phyloP scores from a whole-genome alignment of 1,140 invertebrate species.

The Cydia fagiglandana region DNA sequence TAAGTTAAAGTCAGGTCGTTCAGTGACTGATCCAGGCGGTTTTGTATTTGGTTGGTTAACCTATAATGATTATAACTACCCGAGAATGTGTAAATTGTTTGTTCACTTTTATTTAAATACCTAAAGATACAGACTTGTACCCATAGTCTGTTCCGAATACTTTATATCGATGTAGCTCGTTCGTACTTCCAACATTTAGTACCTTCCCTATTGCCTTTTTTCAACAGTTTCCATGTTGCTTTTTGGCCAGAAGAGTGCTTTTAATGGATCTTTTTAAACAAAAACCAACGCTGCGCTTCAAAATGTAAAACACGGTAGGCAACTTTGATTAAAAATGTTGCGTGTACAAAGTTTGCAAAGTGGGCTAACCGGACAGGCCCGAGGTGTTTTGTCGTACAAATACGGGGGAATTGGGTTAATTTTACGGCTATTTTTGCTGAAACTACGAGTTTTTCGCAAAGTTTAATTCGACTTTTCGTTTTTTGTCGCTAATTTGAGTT shows the following conservation, averaged over 20 bases:
- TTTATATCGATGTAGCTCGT: conserved; percentile 9
- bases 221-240: conserved; percentile 25
- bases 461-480: conserved; percentile 20
- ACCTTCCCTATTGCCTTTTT: conserved; percentile 21
- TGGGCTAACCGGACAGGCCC: conserved; percentile 16
- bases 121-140: too few relatives aligned
- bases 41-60: too few relatives aligned
- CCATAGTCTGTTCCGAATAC: neutral
- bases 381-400: conserved; percentile 9
- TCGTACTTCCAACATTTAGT: conserved; percentile 7
- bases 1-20: too few relatives aligned
- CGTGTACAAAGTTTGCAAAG: conserved; percentile 16
- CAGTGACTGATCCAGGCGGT: too few relatives aligned
- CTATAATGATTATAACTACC: too few relatives aligned
- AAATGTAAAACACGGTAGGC: conserved; percentile 29
- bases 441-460: neutral
- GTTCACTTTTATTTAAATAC: too few relatives aligned
- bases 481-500: neutral
- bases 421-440: neutral
- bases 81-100: too few relatives aligned
- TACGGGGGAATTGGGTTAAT: neutral
- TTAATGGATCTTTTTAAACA: conserved; percentile 26
- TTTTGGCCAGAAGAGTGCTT: conserved; percentile 29
- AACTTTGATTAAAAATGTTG: conserved; percentile 32
- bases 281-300: conserved; percentile 16